These are phyloP conservation scores for Lamellibrachia satsuma DNA, from an alignment of 2,888 invertebrate species.

Conservation along the genomic window DNA sequence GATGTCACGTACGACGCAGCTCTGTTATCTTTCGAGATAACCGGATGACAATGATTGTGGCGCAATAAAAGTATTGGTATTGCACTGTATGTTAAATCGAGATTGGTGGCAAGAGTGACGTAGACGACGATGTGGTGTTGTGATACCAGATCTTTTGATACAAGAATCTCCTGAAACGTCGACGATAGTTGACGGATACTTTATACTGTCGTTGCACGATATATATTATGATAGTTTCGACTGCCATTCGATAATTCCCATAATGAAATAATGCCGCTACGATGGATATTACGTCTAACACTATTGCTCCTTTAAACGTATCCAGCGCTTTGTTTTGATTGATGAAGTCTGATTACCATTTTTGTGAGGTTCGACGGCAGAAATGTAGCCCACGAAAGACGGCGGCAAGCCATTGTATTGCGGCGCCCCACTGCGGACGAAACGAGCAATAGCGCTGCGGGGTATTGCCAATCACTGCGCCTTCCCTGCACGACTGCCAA, in stretches of 20 bases:
- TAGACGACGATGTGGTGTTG: background rate
- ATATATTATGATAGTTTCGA: background rate
- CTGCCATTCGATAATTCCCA: background rate
- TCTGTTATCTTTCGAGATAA: too few relatives aligned
- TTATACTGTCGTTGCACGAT: background rate
- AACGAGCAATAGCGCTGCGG: background rate
- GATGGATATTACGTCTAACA: background rate
- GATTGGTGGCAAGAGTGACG: background rate
- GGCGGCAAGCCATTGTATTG: background rate
- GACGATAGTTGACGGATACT: background rate
- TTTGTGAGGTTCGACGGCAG: background rate
- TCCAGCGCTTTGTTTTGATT: background rate
- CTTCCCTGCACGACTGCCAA: background rate
- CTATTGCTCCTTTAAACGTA: background rate
- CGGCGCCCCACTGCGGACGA: background rate
- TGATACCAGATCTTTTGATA: background rate
- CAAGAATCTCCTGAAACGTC: background rate
- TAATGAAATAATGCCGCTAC: background rate
- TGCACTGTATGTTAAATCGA: background rate
- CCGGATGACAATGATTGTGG: too few relatives aligned
- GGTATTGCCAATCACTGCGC: constrained; percentile 3
- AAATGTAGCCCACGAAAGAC: background rate
- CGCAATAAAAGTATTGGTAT: background rate
- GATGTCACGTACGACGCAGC: too few relatives aligned
- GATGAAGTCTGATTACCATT: background rate